Evolutionary conservation across 2,113 vertebrate species (phyloP), one percentile per base, ranked within the genome.

Genomic region (Neolamprologus tretocephalus): DNA sequence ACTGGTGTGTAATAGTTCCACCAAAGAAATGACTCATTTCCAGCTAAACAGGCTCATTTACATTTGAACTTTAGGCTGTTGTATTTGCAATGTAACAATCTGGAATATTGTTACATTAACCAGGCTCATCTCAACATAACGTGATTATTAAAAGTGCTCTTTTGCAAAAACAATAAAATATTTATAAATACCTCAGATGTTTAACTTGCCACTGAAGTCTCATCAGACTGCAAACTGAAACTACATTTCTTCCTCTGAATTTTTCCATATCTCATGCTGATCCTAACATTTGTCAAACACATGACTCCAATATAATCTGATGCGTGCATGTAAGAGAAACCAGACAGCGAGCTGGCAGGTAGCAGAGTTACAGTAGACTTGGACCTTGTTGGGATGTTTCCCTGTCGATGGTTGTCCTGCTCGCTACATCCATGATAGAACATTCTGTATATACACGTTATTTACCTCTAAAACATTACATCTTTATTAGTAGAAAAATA

Each of bases 251-350:
- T 71, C 66, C 37, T 42, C n/a, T 14, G 35, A 71, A 6, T 26
- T 23, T 37, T 37, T 8, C 33, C 33, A 68, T 11, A 37, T 68
- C 35, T 68, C 33, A 68, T 68, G 1, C 19, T 37, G 33, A n/a
- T n/a, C 19, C 63, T 21, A 0, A 68, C 11, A 68, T 13, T 68
- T 68, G 16, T 33, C 19, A 21, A 37, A 37, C 33, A 37, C 33
- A 13, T 21, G n/a, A 66, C 61, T 37, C 0, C 61, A 68, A n/a
- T 21, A 37, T 12, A 68, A n/a, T 8, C 33, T 21, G 61, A 0
- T 5, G 6, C 0, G 10, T 0, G 33, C 3, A 63, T 63, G 31
- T 0, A 19, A 35, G 28, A 63, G 58, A 63, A 63, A 33, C 28
- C 58, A 63, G 16, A 1, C 61, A 35, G 10, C 3, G 10, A 66